These are phyloP conservation scores for Anastatus disparis DNA, from an alignment of 1,140 invertebrate genomes.

Conservation along the genomic window DNA sequence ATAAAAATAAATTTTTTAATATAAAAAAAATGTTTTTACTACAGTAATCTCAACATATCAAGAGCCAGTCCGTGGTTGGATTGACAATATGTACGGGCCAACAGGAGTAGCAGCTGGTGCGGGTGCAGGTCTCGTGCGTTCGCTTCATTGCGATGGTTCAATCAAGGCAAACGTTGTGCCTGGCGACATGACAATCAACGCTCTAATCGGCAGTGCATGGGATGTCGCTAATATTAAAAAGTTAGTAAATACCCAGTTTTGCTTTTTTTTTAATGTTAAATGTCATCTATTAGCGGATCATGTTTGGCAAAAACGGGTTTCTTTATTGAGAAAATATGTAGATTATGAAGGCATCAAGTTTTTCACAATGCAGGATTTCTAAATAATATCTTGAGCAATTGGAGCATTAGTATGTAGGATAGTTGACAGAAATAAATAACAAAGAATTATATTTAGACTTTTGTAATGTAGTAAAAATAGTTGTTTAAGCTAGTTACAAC, in stretches of 20 bases:
- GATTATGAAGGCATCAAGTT: neutral
- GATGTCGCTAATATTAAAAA: slow-evolving; percentile 67
- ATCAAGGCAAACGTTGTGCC: slow-evolving; percentile 83
- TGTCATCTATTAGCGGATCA: neutral
- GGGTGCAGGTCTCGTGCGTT: slow-evolving; percentile 80
- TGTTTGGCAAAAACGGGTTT: neutral
- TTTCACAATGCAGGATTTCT: neutral
- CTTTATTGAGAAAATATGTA: neutral
- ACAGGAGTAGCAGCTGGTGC: slow-evolving; percentile 80
- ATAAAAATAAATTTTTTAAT: too few species aligned
- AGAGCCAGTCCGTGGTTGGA: slow-evolving; percentile 75
- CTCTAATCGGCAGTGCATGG: slow-evolving; percentile 81
- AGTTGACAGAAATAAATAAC: too few species aligned
- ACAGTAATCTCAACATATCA: slow-evolving; percentile 68
- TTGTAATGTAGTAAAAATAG: too few species aligned
- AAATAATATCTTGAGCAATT: too few species aligned
- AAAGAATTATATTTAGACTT: too few species aligned
- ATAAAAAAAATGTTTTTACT: too few species aligned
- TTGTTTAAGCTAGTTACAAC: too few species aligned
- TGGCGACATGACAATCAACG: slow-evolving; percentile 84
- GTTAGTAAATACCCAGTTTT: slow-evolving; percentile 34
- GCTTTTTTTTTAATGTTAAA: neutral
- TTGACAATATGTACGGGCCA: slow-evolving; percentile 93
- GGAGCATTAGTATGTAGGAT: too few species aligned
- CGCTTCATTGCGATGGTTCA: slow-evolving; percentile 71